Evolutionary conservation across 2,113 vertebrate genomes (phyloP).

Genomic region (Oreotragus oreotragus): DNA sequence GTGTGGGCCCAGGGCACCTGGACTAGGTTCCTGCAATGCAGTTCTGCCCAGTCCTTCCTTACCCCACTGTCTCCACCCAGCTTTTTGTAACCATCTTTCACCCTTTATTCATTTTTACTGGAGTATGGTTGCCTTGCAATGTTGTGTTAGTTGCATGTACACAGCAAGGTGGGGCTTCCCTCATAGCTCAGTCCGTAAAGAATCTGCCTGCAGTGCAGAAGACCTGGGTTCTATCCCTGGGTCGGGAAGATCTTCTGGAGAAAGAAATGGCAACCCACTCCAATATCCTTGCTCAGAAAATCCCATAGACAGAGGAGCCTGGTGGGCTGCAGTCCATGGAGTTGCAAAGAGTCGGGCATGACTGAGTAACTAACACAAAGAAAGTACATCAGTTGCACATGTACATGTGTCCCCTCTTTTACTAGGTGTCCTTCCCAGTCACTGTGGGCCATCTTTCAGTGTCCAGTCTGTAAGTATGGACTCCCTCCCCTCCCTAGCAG

Average conservation of each 20-base stretch:
- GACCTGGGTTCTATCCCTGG: background rate
- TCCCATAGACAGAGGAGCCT: background rate
- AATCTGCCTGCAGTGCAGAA: background rate
- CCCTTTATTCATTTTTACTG: background rate
- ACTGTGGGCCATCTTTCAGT: background rate
- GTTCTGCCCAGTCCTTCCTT: background rate
- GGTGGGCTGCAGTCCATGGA: background rate
- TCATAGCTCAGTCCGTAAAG: background rate
- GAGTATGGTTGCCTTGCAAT: background rate
- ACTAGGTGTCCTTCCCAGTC: background rate
- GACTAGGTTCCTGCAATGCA: background rate
- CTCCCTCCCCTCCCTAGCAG: background rate
- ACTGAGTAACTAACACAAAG: background rate
- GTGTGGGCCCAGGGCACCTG: rapidly evolving
- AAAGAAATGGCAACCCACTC: background rate
- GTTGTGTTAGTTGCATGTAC: background rate
- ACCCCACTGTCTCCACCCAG: background rate
- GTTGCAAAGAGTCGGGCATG: background rate
- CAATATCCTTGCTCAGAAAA: background rate
- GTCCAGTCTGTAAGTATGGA: background rate
- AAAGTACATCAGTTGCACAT: background rate
- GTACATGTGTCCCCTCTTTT: background rate
- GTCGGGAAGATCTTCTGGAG: background rate
- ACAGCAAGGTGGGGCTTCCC: background rate
- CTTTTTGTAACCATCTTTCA: background rate